Evolutionary conservation across 2,888 invertebrate genomes (phyloP), one percentile per base, ranked within the genome.

Genomic region (Platerodrilus igneus): DNA sequence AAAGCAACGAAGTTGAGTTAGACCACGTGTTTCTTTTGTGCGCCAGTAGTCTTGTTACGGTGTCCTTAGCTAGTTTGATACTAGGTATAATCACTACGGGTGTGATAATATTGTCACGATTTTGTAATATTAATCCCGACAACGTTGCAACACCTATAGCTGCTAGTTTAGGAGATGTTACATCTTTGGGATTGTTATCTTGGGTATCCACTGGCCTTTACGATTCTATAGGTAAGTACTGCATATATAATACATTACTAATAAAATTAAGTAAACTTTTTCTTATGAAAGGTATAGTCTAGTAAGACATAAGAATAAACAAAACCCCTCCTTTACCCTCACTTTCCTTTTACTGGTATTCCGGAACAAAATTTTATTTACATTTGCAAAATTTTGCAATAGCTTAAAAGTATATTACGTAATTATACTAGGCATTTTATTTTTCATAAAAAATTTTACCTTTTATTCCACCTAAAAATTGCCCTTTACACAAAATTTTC

Each of bases 131-230:
- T 48, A 85, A 87, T 63, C 86, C 86, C 7, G 86, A 86, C 64
- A 86, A 87, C 64, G 79, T 86, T 9, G 85, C 85, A 6, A 85
- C 86, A 2, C 86, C 87, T 4, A 81, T 87, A 41, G 86, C 86
- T 10, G 85, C 86, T n/a, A 82, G 82, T 61, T 71, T 86, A 30
- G 86, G 86, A 8, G 87, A 88, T 63, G 76, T 87, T 30, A 82
- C 81, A 1, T 85, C 86, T 0, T 66, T 86, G 26, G 73, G 75
- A 1, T 63, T 78, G 26, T 62, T 79, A 26, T 76, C 78, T 15
- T 75, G 74, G 72, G 72, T 78, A 41, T 74, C 77, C 8, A 76
- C 75, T 13, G 61, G 73, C 27, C 63, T 78, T 14, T 76, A 77
- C 58, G 74, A 76, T 45, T 70, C 73, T 7, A 75, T 77, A 49